A percentile compares a stretch with the other conserved stretches of the same genome.
Evolutionary conservation across 2,888 invertebrate genomes (phyloP).

Genomic region (Eupithecia tripunctaria): DNA sequence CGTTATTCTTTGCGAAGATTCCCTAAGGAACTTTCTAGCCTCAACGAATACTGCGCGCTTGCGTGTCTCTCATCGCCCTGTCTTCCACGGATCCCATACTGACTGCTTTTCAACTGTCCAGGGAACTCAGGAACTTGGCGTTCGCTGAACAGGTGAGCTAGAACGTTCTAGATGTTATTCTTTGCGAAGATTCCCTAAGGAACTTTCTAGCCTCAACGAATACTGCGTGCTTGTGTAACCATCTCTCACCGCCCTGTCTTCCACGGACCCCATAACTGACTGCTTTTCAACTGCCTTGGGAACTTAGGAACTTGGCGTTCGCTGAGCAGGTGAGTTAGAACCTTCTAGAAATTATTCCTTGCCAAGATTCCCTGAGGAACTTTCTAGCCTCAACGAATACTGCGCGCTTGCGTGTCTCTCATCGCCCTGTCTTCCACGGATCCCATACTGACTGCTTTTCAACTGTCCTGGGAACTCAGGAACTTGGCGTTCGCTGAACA

Average conservation of each 20-base stretch:
- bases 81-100: conserved; percentile 96
- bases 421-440: too few relatives aligned
- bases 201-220: conserved; percentile 96
- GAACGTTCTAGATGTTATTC: not conserved
- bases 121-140: conserved; percentile 87
- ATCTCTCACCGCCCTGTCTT: conserved; percentile 94
- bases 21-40: conserved; percentile 91
- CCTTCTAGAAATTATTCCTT: not conserved
- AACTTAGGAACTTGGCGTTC: conserved; percentile 77
- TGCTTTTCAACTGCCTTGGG: conserved; percentile 98
- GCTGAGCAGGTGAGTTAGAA: not conserved
- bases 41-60: conserved; percentile 96
- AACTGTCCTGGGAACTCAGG: too few relatives aligned
- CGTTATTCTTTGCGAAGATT: not conserved
- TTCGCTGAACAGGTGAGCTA: not conserved
- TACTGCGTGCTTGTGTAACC: conserved; percentile 97
- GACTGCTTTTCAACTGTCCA: conserved; percentile 97
- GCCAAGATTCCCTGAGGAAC: conserved; percentile 56
- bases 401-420: too few relatives aligned
- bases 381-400: too few relatives aligned
- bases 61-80: conserved; percentile 94
- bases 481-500: too few relatives aligned
- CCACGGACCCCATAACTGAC: conserved; percentile 96
- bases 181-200: not conserved
- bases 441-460: too few relatives aligned